phyloP scores from a whole-genome alignment of 2,888 invertebrate species.

The Cantharis rustica region DNA sequence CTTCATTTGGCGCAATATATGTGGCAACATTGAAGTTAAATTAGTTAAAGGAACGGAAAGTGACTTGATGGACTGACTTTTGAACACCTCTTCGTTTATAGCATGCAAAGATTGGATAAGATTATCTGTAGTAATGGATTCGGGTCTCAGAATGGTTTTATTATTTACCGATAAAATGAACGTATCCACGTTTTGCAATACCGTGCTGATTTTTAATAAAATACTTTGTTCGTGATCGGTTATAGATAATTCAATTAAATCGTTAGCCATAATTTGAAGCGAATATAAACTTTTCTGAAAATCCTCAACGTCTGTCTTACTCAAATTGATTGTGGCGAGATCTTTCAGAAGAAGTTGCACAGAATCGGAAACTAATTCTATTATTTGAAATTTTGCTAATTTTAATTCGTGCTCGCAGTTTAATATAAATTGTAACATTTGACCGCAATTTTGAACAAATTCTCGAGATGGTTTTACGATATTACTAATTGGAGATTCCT shows the following conservation, averaged over 20 bases:
- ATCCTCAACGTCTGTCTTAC: constrained; percentile 40
- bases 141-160: neutral
- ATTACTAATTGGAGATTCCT: constrained; percentile 1
- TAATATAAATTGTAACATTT: constrained; percentile 2
- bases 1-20: constrained; percentile 44
- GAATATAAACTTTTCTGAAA: constrained; percentile 48
- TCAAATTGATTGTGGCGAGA: constrained; percentile 47
- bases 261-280: constrained; percentile 49
- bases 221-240: constrained; percentile 33
- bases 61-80: constrained; percentile 38
- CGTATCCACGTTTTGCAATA: constrained; percentile 19
- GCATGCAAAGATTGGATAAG: constrained; percentile 38
- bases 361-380: constrained; percentile 43
- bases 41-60: constrained; percentile 39
- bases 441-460: neutral
- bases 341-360: constrained; percentile 46
- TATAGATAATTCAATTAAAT: constrained; percentile 45
- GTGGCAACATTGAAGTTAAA: constrained; percentile 40
- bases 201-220: constrained; percentile 9
- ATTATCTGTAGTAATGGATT: constrained; percentile 33
- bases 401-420: constrained; percentile 37
- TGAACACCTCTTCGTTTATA: constrained; percentile 37
- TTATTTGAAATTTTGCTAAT: constrained; percentile 40
- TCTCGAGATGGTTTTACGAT: neutral
- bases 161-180: constrained; percentile 20